Evolutionary conservation across 2,797 vertebrate species (phyloP), one percentile per base, ranked within the genome.

Genomic region (Sebastes itinus): DNA sequence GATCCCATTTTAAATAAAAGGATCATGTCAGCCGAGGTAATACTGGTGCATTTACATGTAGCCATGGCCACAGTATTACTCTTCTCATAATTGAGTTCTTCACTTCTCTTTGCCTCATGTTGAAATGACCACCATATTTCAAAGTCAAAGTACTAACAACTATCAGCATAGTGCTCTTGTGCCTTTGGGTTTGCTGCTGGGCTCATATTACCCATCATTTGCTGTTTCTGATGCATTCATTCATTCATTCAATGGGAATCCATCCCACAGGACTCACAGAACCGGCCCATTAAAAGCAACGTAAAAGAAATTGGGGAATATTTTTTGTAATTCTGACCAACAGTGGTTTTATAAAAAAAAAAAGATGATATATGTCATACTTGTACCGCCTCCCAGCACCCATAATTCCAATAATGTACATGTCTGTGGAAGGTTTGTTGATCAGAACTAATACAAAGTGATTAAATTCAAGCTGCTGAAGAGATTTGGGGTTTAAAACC

Each of bases 81-180:
- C 18, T 13, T 72, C 56, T 22, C 12, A 33, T 63, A 62, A 69
- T 12, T 42, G 18, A 72, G 38, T 38, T 58, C 22, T 23, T 61
- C 18, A 23, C 13, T 42, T 73, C 38, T 23, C 35, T 38, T 38
- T 38, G 27, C 22, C 32, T 66, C 8, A 6, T 66, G 13, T n/a
- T 62, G 32, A 77, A 64, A 52, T 49, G 38, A 55, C 20, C 25
- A 42, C 16, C 59, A 54, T 54, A 74, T 38, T 75, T 78, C 71
- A 74, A 70, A 64, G 42, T 46, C 71, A 74, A 70, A 65, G 54
- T 46, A 54, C 62, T 58, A 55, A 62, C 27, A 42, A 23, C 7
- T n/a, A 14, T 60, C 32, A 63, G 28, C 20, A 42, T n/a, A 25
- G 7, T n/a, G 16, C 55, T 60, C 58, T 27, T 54, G 16, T 54